Base-by-base conservation (phyloP, 2,113 vertebrate genomes). In the Centrocercus urophasianus region DNA sequence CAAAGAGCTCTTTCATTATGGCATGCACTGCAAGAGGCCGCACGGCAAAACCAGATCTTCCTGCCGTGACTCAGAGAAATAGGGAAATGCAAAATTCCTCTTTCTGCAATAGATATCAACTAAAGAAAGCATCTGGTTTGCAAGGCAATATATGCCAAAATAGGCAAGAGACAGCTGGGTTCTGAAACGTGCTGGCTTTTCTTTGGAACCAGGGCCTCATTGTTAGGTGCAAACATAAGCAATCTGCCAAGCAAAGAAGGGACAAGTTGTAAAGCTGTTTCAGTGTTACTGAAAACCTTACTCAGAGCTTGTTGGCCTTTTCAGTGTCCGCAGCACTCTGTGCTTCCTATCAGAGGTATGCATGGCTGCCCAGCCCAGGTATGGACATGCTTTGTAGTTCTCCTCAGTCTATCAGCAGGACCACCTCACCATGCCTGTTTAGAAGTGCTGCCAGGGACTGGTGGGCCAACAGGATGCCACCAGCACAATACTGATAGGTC, bases 1-100 rank as follows among this genome's bases (percentile, higher is more conserved):
- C 22, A 32, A n/a, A 91, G 80, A 81, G 45, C 63, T 88, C 72
- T 83, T 47, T 87, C n/a, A 65, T 71, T 95, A 84, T 79, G 93
- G 11, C 50, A 36, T 65, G 47, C 8, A n/a, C 72, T 76, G 25
- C 18, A 84, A 69, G 48, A 90, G 71, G 56, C 74, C 61, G 64
- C 90, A 78, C 0, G 3, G 43, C 75, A 88, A 73, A 94, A 93
- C 47, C 69, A 88, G 69, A 90, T 89, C 91, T 86, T 89, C 87
- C 38, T 56, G 15, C 54, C 60, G 59, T 74, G 72, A 88, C 76
- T 71, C 87, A 88, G 70, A 84, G 32, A 90, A 86, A 69, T 13
- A n/a, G 12, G 45, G 91, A 96, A 96, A 86, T 88, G 47, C 20
- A 78, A 67, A 89, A 71, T 57, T 89, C 34, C 65, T n/a, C 50